phyloP scores from a whole-genome alignment of 1,140 invertebrate species.

The Theocolax elegans region DNA sequence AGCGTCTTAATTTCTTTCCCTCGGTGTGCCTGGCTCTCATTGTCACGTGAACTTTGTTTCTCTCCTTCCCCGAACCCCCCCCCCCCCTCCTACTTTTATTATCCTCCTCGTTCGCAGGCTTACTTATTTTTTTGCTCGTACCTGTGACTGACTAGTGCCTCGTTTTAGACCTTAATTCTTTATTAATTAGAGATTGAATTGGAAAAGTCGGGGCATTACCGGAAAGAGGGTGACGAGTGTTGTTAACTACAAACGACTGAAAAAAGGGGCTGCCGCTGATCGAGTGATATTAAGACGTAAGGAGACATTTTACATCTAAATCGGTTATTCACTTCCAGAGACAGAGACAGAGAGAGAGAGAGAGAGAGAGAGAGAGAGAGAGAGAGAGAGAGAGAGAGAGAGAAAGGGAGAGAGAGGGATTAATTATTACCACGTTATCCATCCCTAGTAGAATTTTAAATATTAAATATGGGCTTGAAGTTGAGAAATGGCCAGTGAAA shows the following conservation, averaged over 20 bases:
- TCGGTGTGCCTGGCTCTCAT: background rate
- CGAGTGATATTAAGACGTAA: background rate
- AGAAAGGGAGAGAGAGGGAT: too few relatives aligned
- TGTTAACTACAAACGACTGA: background rate
- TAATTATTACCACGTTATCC: too few relatives aligned
- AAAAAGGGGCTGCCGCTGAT: background rate
- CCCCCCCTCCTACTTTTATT: too few relatives aligned
- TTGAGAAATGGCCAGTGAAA: too few relatives aligned
- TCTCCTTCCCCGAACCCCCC: background rate
- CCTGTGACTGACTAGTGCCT: conserved; percentile 13
- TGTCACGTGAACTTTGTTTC: background rate
- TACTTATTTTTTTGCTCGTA: conserved; percentile 3
- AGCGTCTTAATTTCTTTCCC: conserved; percentile 21
- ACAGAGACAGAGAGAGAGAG: too few relatives aligned
- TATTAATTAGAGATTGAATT: conserved; percentile 43
- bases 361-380: too few relatives aligned
- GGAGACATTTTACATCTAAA: too few relatives aligned
- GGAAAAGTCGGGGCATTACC: conserved; percentile 41
- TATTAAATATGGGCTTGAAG: too few relatives aligned
- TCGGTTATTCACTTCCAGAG: too few relatives aligned
- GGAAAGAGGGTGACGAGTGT: conserved; percentile 29
- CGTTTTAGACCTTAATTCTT: conserved; percentile 35
- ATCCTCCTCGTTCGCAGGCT: background rate
- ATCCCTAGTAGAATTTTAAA: too few relatives aligned
- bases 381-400: too few relatives aligned